Conservation (phyloP, 1,140 invertebrate species). For the Caenorhabditis elegans region DNA sequence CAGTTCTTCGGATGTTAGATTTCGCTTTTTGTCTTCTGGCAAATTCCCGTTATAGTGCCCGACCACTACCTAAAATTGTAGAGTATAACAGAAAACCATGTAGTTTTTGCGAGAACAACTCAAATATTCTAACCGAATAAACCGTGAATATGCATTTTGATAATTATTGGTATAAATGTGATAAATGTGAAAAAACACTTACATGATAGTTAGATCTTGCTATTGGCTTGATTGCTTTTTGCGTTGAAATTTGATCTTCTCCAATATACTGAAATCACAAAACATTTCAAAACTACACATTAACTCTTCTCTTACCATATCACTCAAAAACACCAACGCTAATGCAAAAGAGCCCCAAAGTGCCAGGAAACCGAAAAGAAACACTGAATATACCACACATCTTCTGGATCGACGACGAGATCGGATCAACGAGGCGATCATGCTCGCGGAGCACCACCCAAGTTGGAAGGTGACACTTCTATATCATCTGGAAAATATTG, state of each 20-base stretch:
- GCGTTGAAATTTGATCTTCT: not conserved
- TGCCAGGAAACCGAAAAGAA: slow-evolving; percentile 48
- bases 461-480: not conserved
- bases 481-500: not conserved
- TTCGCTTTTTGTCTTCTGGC: slow-evolving; percentile 54
- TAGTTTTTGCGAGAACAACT: not conserved
- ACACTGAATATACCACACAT: slow-evolving; percentile 26
- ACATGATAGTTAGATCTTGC: slow-evolving; percentile 35
- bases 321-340: slow-evolving; percentile 53
- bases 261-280: slow-evolving; percentile 26
- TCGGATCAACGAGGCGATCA: slow-evolving; percentile 2
- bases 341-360: slow-evolving; percentile 53
- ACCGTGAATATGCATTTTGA: no score
- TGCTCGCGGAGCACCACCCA: slow-evolving; percentile 15
- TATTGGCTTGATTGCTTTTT: slow-evolving; percentile 22
- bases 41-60: slow-evolving; percentile 66
- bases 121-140: no score
- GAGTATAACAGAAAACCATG: not conserved
- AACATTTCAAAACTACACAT: not conserved
- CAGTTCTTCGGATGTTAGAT: slow-evolving; percentile 57
- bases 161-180: no score
- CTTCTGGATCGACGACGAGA: not conserved
- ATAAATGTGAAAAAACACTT: slow-evolving; percentile 36
- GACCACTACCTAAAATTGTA: slow-evolving; percentile 60
- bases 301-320: slow-evolving; percentile 23